phyloP scores from a whole-genome alignment of 2,113 vertebrate species.

The Otolemur garnettii region DNA sequence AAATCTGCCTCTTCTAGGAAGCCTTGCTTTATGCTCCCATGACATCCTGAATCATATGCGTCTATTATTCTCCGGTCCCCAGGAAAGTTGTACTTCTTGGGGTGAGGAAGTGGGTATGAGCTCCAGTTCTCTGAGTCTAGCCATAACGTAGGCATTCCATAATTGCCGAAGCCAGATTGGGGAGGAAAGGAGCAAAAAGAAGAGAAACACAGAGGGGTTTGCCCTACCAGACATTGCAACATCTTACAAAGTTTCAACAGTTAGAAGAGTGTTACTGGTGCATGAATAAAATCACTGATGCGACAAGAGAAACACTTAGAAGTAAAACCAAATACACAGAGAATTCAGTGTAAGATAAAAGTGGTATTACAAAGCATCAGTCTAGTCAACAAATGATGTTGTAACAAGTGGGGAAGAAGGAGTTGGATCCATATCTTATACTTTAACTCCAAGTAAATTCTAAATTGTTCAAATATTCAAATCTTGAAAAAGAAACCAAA shows the following conservation, averaged over 20 bases:
- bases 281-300: neutral
- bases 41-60: neutral
- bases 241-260: neutral
- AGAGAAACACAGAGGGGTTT: neutral
- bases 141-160: neutral
- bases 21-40: neutral
- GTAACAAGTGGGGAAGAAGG: neutral
- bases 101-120: neutral
- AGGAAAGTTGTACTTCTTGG: neutral
- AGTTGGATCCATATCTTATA: neutral
- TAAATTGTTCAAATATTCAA: neutral
- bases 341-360: neutral
- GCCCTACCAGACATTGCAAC: neutral
- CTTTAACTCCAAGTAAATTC: neutral
- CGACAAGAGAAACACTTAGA: neutral
- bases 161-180: neutral
- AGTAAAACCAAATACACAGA: neutral
- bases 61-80: neutral
- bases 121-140: neutral
- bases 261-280: neutral
- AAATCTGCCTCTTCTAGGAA: neutral
- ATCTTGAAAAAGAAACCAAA: constrained; percentile 26
- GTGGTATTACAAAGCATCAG: neutral
- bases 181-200: neutral
- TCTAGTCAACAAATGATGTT: neutral